These are phyloP conservation scores for Ursus arctos DNA, from an alignment of 2,113 vertebrate genomes.

Conservation along the genomic window DNA sequence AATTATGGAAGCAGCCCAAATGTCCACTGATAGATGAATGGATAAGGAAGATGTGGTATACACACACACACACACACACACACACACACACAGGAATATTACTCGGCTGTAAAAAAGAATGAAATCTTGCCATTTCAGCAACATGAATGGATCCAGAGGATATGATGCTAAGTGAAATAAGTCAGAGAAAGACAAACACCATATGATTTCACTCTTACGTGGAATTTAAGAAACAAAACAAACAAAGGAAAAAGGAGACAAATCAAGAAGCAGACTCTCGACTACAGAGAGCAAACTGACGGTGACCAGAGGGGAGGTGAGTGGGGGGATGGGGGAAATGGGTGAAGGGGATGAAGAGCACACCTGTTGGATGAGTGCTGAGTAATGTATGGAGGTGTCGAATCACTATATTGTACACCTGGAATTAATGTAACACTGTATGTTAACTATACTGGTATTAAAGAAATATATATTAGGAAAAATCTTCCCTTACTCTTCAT, in stretches of 20 bases:
- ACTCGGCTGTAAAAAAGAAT: neutral
- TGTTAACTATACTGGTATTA: neutral
- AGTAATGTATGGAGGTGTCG: neutral
- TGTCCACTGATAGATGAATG: neutral
- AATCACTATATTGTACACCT: neutral
- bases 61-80: neutral
- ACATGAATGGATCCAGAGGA: neutral
- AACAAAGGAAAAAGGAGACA: neutral
- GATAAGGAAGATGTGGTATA: neutral
- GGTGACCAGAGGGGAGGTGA: neutral
- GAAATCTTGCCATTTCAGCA: neutral
- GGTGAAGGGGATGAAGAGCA: neutral
- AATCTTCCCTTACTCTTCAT: neutral
- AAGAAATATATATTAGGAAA: neutral
- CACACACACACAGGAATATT: neutral
- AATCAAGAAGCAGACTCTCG: neutral
- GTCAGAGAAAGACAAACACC: neutral
- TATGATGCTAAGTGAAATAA: neutral
- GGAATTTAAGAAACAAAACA: neutral
- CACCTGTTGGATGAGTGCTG: neutral
- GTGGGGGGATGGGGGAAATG: neutral
- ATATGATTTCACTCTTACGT: neutral
- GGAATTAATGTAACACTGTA: neutral
- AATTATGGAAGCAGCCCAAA: neutral
- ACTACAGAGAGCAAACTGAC: neutral